phyloP scores from a whole-genome alignment of 1,140 invertebrate genomes.

The Anastrepha ludens region DNA sequence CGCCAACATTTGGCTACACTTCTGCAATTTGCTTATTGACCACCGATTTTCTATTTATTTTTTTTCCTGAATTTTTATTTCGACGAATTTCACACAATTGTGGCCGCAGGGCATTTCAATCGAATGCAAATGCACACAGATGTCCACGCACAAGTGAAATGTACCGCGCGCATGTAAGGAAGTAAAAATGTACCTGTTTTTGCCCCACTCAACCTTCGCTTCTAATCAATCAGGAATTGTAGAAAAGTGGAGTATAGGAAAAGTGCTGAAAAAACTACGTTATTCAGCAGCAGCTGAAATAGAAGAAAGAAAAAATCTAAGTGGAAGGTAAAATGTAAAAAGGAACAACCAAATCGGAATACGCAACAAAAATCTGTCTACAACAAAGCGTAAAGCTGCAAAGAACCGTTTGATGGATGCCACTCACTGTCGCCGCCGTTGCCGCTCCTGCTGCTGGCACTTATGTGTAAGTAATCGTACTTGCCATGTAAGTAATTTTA shows the following conservation, averaged over 20 bases:
- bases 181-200: neutral
- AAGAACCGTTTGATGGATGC: slow-evolving; percentile 17
- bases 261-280: neutral
- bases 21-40: neutral
- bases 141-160: neutral
- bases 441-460: neutral
- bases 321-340: neutral
- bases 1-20: neutral
- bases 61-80: neutral
- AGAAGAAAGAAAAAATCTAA: neutral
- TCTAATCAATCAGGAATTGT: slow-evolving; percentile 52
- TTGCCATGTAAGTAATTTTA: slow-evolving; percentile 34
- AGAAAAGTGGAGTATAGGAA: slow-evolving; percentile 15
- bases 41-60: neutral
- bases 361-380: neutral
- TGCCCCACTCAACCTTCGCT: slow-evolving; percentile 26
- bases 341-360: neutral
- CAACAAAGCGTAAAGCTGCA: neutral
- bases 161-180: neutral
- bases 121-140: slow-evolving; percentile 44
- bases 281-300: neutral
- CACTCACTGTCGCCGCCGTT: slow-evolving; percentile 5
- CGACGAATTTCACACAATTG: neutral
- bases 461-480: neutral
- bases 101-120: slow-evolving; percentile 49